Conservation (phyloP, 2,113 vertebrate species). For the Notothenia rossii region DNA sequence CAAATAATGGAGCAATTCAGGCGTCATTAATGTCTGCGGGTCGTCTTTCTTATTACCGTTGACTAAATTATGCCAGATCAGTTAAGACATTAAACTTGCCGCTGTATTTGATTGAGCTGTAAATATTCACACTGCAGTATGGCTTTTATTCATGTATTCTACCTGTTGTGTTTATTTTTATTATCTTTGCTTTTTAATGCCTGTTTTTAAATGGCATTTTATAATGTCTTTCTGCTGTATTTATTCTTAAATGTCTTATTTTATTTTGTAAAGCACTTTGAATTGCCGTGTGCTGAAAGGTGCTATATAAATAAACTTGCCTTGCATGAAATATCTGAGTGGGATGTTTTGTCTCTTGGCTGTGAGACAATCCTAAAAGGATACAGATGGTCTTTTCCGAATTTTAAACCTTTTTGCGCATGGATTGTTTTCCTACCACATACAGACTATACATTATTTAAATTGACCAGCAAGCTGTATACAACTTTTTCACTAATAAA, state of each 20-base stretch:
- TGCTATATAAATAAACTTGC: too few species aligned
- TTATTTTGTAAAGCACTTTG: too few species aligned
- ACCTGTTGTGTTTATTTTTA: too few species aligned
- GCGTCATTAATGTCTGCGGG: conserved; percentile 15
- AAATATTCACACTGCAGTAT: too few species aligned
- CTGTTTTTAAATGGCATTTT: too few species aligned
- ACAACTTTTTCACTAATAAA: not conserved
- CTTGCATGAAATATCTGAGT: too few species aligned
- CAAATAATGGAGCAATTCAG: conserved; percentile 34
- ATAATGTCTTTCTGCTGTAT: too few species aligned
- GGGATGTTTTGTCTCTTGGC: not conserved
- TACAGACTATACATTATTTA: not conserved
- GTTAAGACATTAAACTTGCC: conserved; percentile 5
- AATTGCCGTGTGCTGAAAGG: too few species aligned
- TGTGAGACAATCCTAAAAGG: not conserved
- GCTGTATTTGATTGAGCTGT: too few species aligned
- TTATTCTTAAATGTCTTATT: too few species aligned
- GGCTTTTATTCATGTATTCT: too few species aligned
- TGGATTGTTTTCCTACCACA: not conserved
- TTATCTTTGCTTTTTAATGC: too few species aligned
- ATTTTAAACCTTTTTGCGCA: not conserved
- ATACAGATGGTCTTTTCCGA: not conserved
- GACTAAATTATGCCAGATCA: conserved; percentile 21
- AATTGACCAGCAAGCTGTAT: not conserved
- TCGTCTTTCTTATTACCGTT: conserved; percentile 15